Base-by-base conservation (phyloP, 2,113 vertebrate genomes). In the Struthio camelus region DNA sequence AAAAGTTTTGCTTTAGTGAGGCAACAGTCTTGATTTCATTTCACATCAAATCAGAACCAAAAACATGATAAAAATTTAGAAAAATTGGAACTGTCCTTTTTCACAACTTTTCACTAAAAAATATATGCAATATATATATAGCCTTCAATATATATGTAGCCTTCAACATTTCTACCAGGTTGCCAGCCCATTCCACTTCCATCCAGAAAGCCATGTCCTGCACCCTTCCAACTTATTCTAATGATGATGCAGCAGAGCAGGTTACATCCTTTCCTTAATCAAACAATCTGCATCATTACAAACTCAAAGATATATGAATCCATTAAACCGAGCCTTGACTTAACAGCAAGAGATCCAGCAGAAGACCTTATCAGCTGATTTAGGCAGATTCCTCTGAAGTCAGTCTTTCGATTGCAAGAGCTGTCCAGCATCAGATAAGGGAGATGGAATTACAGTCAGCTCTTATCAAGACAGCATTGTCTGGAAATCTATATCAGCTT, bases 171-270 rank as follows among this genome's bases (percentile, higher is more conserved):
- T 44, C 10, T 50, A 16, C 11, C 2, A 48, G 25, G 16, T 78
- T 93, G 78, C 11, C 18, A 75, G 73, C 4, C 8, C 30, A 12
- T 70, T 82, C 25, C n/a, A 36, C 23, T 80, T 85, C 9, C 40
- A 53, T 40, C 0, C 1, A 54, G 61, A 90, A 44, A 22, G 1
- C 0, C 3, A 24, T 50, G 17, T 58, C 24, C 58, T 93, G 13
- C 24, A 48, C 7, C 4, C n/a, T 36, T 2, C 4, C 11, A 38
- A 36, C 2, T 53, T 85, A 46, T 36, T 67, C 18, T 42, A 46
- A 50, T 32, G 2, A 62, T 11, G 10, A 58, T 5, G 10, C 7
- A 69, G 9, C 3, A 40, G 6, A 62, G 66, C 23, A 62, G 3
- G n/a, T 50, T 44, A 19, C 0, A 4, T 54, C 28, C 46, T 40